Conservation (phyloP, 1,140 invertebrate genomes). For the Aradophagus sp. region DNA sequence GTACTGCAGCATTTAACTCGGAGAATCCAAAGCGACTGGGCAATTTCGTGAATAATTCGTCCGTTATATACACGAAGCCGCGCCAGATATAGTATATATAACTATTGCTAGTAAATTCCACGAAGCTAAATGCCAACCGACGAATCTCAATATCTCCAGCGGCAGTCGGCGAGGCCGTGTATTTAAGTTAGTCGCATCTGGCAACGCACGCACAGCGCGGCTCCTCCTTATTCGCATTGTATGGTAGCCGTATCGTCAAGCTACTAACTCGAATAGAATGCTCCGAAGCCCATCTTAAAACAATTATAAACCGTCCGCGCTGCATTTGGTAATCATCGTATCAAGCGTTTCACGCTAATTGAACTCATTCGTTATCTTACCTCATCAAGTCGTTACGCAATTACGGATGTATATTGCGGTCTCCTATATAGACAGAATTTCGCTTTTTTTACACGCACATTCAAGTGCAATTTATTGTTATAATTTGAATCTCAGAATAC, state of each 20-base stretch:
- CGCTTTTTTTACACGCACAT: too few relatives aligned
- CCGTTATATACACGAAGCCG: conserved; percentile 1
- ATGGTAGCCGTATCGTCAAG: conserved; percentile 47
- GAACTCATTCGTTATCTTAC: conserved; percentile 51
- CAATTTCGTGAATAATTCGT: conserved; percentile 53
- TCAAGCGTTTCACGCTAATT: conserved; percentile 53
- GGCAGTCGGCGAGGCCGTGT: conserved; percentile 41
- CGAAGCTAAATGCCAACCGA: conserved; percentile 55
- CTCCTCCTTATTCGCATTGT: conserved; percentile 31
- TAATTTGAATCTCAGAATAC: too few relatives aligned
- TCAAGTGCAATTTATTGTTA: too few relatives aligned
- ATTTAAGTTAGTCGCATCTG: conserved; percentile 58
- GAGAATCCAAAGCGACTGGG: conserved; percentile 37
- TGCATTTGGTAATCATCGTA: conserved; percentile 49
- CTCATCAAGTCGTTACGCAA: conserved; percentile 45
- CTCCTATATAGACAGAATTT: conserved; percentile 33
- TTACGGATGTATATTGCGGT: conserved; percentile 24
- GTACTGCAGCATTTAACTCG: conserved; percentile 29
- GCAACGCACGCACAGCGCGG: conserved; percentile 29
- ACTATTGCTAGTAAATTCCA: conserved; percentile 42
- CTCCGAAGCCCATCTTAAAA: conserved; percentile 48
- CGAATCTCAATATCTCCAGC: conserved; percentile 58
- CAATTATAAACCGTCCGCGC: conserved; percentile 50
- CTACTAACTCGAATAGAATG: conserved; percentile 55
- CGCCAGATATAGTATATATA: conserved; percentile 30